Evolutionary conservation across 2,797 vertebrate species (phyloP), one percentile per base, ranked within the genome.

Genomic region (Miichthys miiuy): DNA sequence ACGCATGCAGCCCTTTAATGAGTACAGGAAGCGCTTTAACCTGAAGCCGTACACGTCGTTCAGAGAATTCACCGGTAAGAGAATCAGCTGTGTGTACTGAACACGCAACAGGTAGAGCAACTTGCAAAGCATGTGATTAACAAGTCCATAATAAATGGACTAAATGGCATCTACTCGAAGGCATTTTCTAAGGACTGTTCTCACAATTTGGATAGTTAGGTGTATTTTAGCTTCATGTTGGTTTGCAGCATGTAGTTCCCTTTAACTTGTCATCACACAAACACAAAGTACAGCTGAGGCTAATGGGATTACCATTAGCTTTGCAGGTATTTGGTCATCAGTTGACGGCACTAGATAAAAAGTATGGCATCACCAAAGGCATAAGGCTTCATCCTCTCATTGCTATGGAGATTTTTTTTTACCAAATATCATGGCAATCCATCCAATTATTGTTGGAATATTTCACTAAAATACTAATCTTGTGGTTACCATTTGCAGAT

Each of bases 21-120:
- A 98, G 81, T 99, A 99, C 81, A 95, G 98, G 80, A 99, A 98
- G 86, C 93, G 95, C 50, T 99, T 99, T 68, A 94, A 96, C 86
- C 90, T 99, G 61, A 94, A 92, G 79, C 96, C 98, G 0, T 99
- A 98, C 86, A 81, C 80, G 0, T 97, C 97, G 0, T 99, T 99
- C 86, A 92, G 88, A 81, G 93, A 99, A 25, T 95, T 99, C 46
- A 96, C 95, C 81, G 98, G 98, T 99, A 90, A 89, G 77, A 46
- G 54, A 48, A 63, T 51, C 16, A 11, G 5, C 16, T 61, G 8
- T 46, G 9, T 30, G 30, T 34, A 14, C 21, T 58, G 48, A 60
- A 48, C 64, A 54, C 56, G 60, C 52, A 72, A 4, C 54, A 56
- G 1, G 3, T 65, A 30, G 2, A 27, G 7, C 56, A 63, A 5